phyloP scores from a whole-genome alignment of 2,797 vertebrate species.

The Helarctos malayanus region DNA sequence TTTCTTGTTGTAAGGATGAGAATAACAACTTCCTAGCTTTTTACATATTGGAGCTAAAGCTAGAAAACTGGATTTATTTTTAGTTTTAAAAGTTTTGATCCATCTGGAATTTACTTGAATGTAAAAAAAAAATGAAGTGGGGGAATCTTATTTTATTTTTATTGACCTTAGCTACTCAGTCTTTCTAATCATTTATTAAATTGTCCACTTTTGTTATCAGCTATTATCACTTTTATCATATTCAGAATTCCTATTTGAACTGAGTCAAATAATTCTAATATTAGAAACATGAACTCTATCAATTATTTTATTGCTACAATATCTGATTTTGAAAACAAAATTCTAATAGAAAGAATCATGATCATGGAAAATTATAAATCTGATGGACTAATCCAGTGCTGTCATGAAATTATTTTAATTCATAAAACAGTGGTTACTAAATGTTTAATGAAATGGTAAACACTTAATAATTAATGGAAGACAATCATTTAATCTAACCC shows the following conservation, averaged over 20 bases:
- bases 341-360: not conserved
- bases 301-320: not conserved
- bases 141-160: not conserved
- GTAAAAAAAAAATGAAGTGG: not conserved
- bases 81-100: not conserved
- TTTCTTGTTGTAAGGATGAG: not conserved
- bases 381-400: not conserved
- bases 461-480: not conserved
- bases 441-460: not conserved
- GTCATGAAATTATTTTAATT: not conserved
- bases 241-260: not conserved
- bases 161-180: not conserved
- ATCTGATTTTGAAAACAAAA: not conserved
- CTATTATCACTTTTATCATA: not conserved
- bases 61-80: not conserved
- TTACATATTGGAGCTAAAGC: not conserved
- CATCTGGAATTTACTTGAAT: constrained; percentile 2
- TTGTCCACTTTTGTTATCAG: not conserved
- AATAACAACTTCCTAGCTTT: not conserved
- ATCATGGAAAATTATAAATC: not conserved
- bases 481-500: not conserved
- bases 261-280: not conserved
- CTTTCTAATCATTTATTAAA: not conserved
- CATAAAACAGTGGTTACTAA: not conserved
- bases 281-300: not conserved